These are phyloP conservation scores for Channa maculata DNA, from an alignment of 2,113 vertebrate species.

Conservation along the genomic window DNA sequence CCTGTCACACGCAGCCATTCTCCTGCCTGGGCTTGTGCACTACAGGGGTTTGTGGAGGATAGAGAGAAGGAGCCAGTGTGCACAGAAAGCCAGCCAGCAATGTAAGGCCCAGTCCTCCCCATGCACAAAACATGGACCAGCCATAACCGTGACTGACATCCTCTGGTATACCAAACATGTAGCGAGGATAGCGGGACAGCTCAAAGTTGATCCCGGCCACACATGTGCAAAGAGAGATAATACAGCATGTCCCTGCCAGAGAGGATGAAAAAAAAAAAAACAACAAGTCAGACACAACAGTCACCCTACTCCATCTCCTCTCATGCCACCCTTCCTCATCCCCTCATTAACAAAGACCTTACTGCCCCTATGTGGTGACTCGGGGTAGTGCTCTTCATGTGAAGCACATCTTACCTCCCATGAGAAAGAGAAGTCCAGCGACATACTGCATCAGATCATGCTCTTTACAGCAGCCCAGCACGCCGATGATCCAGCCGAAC, in stretches of 20 bases:
- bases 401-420: constrained; percentile 89
- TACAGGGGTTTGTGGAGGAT: constrained; percentile 90
- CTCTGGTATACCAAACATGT: constrained; percentile 95
- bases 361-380: constrained; percentile 68
- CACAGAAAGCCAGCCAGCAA: constrained; percentile 98
- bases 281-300: constrained; percentile 19
- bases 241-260: constrained; percentile 95
- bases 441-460: constrained; percentile 97
- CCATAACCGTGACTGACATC: constrained; percentile 99
- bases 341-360: constrained; percentile 31
- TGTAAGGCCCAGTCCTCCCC: constrained; percentile 97
- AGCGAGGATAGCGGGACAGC: constrained; percentile 96
- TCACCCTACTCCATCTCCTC: constrained; percentile 19
- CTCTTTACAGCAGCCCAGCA: constrained; percentile 92
- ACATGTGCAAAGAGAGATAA: constrained; percentile 98
- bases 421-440: constrained; percentile 93
- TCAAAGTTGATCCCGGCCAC: constrained; percentile 99
- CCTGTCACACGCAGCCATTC: constrained; percentile 88
- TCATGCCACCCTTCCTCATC: constrained; percentile 24
- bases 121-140: constrained; percentile 99
- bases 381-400: constrained; percentile 42
- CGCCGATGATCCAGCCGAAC: constrained; percentile 92
- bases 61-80: constrained; percentile 96
- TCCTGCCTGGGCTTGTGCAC: constrained; percentile 96
- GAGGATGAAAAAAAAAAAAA: background rate